Evolutionary conservation across 2,797 vertebrate genomes (phyloP).

Genomic region (Masticophis lateralis): DNA sequence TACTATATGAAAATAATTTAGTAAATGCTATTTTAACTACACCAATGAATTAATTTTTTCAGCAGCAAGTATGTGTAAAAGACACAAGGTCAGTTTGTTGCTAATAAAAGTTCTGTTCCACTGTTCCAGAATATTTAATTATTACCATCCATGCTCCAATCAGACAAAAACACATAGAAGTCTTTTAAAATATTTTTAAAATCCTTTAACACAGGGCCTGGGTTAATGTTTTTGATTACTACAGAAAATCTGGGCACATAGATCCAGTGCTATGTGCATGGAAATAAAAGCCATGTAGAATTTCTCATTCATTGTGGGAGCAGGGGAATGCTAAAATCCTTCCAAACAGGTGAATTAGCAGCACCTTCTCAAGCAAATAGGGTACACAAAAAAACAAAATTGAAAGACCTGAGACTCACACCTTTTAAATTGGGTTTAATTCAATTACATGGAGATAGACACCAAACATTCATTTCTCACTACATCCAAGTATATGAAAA

Average conservation of each 20-base stretch:
- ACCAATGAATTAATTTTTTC: not conserved
- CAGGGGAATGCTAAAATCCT: not conserved
- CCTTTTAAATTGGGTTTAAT: not conserved
- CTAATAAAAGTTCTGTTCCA: slow-evolving; percentile 10
- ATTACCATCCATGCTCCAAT: slow-evolving; percentile 2
- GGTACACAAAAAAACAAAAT: not conserved
- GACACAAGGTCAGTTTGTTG: not conserved
- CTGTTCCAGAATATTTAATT: slow-evolving; percentile 14
- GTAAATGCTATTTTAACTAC: not conserved
- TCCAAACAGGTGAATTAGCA: not conserved
- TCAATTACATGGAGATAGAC: not conserved
- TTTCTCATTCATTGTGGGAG: not conserved
- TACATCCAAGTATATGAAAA: not conserved
- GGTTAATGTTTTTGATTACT: slow-evolving; percentile 5
- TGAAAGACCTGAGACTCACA: not conserved
- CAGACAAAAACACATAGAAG: not conserved
- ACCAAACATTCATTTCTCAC: not conserved
- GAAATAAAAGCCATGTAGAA: not conserved
- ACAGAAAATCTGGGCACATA: not conserved
- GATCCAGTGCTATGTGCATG: not conserved
- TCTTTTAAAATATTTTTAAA: slow-evolving; percentile 7
- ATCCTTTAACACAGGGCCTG: not conserved
- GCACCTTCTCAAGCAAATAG: not conserved
- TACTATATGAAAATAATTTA: not conserved
- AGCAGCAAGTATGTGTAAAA: not conserved